Evolutionary conservation across 2,113 vertebrate species (phyloP), one percentile per base, ranked within the genome.

Genomic region (Abramis brama): DNA sequence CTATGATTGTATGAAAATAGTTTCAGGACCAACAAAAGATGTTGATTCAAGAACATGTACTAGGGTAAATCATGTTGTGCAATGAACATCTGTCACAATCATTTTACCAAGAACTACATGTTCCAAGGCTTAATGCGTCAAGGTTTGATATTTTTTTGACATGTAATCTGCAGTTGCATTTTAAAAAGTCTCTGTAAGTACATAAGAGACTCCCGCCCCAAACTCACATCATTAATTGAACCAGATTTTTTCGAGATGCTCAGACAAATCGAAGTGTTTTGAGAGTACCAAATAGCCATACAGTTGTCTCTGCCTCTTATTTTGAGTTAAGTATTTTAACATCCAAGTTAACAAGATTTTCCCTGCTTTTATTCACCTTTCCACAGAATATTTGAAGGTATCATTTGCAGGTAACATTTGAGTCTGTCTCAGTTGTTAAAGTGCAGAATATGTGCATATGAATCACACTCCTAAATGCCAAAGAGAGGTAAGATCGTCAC

Each of bases 401-500:
- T 23, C 23, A 6, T 39, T 1, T 57, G 33, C 55, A 43, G 57
- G 55, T 79, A 30, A 59, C 57, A 68, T 85, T 36, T 71, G 15
- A 57, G 25, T 50, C 19, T 33, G 12, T 45, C 10, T 30, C n/a
- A 11, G n/a, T 5, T 2, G 6, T 8, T 75, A 8, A 71, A 75
- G 17, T 62, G 33, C 15, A 36, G 59, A 27, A n/a, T 77, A 85
- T 50, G 47, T 60, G n/a, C 50, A 57, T 27, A 52, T 66, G 57
- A 79, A 60, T 52, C 50, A 33, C 43, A 17, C 6, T 55, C 17
- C 78, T 80, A 85, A 85, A 71, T 80, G 76, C 36, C 77, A 59
- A 71, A 80, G 64, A 43, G 50, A 25, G 64, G 66, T 86, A 66
- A 86, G 78, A 86, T 85, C n/a, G 2, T 6, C 76, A 71, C 9